These are phyloP conservation scores for Amiota mariae DNA, from an alignment of 2,888 invertebrate genomes.

Conservation along the genomic window DNA sequence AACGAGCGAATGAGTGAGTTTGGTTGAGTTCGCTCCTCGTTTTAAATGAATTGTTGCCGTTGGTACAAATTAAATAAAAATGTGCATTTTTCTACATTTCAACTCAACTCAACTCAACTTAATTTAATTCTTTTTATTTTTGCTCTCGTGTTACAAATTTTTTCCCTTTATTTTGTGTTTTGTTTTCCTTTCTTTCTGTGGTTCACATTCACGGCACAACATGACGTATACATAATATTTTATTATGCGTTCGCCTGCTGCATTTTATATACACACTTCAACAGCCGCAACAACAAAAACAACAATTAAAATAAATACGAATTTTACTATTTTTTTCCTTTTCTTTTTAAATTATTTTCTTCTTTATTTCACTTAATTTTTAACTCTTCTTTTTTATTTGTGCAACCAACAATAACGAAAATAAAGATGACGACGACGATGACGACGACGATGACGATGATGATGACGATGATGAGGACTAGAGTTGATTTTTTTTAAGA, in stretches of 20 bases:
- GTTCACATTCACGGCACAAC: not conserved
- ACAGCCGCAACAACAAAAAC: not conserved
- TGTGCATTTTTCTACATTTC: conserved; percentile 42
- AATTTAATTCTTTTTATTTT: conserved; percentile 30
- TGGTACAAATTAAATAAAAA: conserved; percentile 60
- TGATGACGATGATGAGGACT: too few species aligned
- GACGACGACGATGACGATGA: too few species aligned
- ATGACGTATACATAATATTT: conserved; percentile 22
- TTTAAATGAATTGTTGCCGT: conserved; percentile 34
- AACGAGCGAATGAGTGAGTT: too few species aligned
- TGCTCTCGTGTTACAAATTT: not conserved
- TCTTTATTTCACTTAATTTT: not conserved
- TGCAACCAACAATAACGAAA: too few species aligned
- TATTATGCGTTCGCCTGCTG: conserved; percentile 14
- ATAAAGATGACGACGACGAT: too few species aligned
- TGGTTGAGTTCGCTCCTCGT: not conserved
- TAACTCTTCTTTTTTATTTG: too few species aligned
- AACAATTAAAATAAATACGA: not conserved
- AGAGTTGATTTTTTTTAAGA: not conserved
- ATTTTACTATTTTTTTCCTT: not conserved
- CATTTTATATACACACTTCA: conserved; percentile 7
- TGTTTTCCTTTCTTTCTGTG: not conserved
- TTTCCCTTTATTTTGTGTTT: not conserved
- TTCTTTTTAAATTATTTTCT: not conserved
- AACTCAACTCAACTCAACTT: conserved; percentile 34